Base-by-base conservation (phyloP, 2,797 vertebrate genomes). In the Sebastes kiyomatsui region DNA sequence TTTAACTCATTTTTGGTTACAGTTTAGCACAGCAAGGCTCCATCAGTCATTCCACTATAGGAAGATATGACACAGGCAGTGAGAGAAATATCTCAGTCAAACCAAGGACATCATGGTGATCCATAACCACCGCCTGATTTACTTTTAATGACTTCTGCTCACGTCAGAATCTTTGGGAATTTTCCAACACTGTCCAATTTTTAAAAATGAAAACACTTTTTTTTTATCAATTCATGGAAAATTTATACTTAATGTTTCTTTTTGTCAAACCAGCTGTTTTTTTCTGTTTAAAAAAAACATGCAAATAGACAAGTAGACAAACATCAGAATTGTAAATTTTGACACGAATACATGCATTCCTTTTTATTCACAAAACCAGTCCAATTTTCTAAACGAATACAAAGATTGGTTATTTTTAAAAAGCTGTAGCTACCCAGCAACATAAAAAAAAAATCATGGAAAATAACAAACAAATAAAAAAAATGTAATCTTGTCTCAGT, bases 291-390 rank as follows among this genome's bases (percentile, higher is more conserved):
- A 91, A 91, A 88, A 89, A 88, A 85, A 94, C 95, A 95, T 96
- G 95, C 95, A 95, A 92, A 89, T 79, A 87, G 91, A 92, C 90
- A 91, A 93, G 91, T 91, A 93, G 95, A 95, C 94, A 93, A 93
- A 95, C 93, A 88, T 94, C 89, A 89, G 90, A 93, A 92, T 77
- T 93, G 93, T 94, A 92, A 88, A 94, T 95, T 93, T 95, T 92
- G 95, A 96, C 96, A 98, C 97, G 94, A 97, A 97, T 96, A 98
- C 98, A 99, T 99, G 98, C 98, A 98, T 98, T 98, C 96, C 96
- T 99, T 98, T 96, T 99, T 99, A 99, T 99, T 99, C 98, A 99
- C 98, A 98, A 99, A 96, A 98, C 96, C 97, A 97, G 97, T 97
- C 97, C 97, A 97, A 97, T 97, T 97, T 94, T 97, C 97, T 98